These are phyloP conservation scores for Phaonia tiefii DNA, from an alignment of 2,888 invertebrate genomes.

Conservation along the genomic window DNA sequence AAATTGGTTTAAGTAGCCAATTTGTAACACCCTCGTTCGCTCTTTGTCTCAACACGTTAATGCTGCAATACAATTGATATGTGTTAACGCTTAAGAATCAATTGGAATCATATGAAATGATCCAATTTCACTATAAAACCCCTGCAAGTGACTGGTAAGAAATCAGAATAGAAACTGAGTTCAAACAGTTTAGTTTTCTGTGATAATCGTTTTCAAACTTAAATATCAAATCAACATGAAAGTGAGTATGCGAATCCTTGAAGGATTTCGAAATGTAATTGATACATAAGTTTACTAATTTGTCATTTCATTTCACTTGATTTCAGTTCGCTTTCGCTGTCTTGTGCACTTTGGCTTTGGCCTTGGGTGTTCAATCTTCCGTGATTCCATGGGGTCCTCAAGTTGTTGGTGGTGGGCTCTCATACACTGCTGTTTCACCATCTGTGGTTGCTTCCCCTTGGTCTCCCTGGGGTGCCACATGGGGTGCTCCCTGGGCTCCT, in stretches of 20 bases:
- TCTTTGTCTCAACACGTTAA: neutral
- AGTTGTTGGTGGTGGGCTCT: constrained; percentile 71
- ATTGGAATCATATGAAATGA: neutral
- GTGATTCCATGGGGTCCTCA: constrained; percentile 70
- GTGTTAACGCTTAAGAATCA: neutral
- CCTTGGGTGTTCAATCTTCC: constrained; percentile 77
- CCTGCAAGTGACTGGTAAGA: neutral
- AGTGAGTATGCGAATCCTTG: neutral
- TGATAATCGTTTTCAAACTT: neutral
- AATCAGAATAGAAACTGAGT: constrained; percentile 23
- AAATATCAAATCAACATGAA: neutral
- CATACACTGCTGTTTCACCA: constrained; percentile 73
- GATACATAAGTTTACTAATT: neutral
- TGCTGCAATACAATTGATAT: neutral
- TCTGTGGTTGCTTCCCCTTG: constrained; percentile 68
- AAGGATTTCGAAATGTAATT: neutral
- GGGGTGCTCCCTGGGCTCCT: constrained; percentile 65
- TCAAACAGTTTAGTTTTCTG: constrained; percentile 30
- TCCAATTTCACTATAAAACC: constrained; percentile 26
- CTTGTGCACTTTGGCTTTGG: constrained; percentile 77
- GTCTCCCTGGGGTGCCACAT: constrained; percentile 58
- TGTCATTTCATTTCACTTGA: neutral
- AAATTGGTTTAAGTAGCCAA: neutral
- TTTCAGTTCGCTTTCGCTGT: constrained; percentile 73
- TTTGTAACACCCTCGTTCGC: too few relatives aligned